Evolutionary conservation across 2,113 vertebrate species (phyloP).

Genomic region (Acrocephalus arundinaceus): DNA sequence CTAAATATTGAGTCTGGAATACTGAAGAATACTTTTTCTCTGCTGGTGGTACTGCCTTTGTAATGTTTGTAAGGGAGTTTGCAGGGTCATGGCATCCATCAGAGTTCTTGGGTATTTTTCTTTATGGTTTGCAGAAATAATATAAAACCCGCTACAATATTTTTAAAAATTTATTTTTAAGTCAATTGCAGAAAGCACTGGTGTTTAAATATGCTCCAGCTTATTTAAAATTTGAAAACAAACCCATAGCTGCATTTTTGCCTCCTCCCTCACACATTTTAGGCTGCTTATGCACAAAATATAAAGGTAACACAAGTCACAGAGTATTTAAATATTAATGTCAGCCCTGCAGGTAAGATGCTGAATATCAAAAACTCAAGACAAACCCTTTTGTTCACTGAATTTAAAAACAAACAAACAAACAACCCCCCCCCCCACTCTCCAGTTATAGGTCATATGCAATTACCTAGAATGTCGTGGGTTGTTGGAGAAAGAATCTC

Average conservation of each 20-base stretch:
- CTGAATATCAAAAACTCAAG: not conserved
- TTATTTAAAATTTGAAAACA: not conserved
- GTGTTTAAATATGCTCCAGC: not conserved
- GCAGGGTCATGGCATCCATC: not conserved
- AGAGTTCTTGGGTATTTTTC: not conserved
- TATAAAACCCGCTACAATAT: not conserved
- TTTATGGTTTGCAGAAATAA: not conserved
- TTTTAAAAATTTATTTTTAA: not conserved
- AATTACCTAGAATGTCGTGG: not conserved
- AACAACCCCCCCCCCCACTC: not conserved
- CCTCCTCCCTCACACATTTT: not conserved
- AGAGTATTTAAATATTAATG: not conserved
- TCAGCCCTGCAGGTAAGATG: not conserved
- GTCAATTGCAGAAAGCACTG: not conserved
- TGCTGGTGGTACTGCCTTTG: not conserved
- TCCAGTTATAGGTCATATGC: not conserved
- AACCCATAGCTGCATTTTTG: not conserved
- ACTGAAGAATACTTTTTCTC: not conserved
- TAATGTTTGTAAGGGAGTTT: not conserved
- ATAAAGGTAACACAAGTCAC: not conserved
- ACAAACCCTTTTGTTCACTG: not conserved
- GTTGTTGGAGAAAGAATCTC: not conserved
- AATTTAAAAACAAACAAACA: not conserved
- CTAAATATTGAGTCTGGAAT: slow-evolving; percentile 4
- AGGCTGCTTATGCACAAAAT: not conserved